Evolutionary conservation across 2,888 invertebrate species (phyloP).

Genomic region (Synanthedon formicaeformis): DNA sequence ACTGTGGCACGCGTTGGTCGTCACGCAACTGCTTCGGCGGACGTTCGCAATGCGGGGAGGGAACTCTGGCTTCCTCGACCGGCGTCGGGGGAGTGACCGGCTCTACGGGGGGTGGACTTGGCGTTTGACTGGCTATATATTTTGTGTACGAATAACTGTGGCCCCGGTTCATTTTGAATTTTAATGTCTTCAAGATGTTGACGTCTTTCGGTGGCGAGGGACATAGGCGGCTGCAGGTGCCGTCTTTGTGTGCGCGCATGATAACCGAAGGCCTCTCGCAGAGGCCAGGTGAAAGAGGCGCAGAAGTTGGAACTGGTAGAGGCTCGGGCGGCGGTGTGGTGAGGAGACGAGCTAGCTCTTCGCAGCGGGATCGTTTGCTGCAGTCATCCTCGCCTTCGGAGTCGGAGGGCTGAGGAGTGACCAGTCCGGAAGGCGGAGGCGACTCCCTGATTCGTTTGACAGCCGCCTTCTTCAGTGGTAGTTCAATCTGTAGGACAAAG

Average conservation of each 20-base stretch:
- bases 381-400: conserved; percentile 79
- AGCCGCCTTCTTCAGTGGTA: conserved; percentile 53
- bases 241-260: conserved; percentile 86
- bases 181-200: conserved; percentile 77
- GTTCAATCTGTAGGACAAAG: conserved; percentile 60
- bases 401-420: conserved; percentile 89
- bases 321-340: conserved; percentile 71
- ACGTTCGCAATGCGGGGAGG: conserved; percentile 32
- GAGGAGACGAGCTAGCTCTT: conserved; percentile 65
- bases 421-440: conserved; percentile 47
- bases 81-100: conserved; percentile 13
- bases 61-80: conserved; percentile 34
- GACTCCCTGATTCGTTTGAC: conserved; percentile 45
- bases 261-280: conserved; percentile 79
- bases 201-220: conserved; percentile 45
- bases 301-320: conserved; percentile 70
- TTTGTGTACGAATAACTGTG: conserved; percentile 73
- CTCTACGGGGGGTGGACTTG: conserved; percentile 18
- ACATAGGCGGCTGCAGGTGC: conserved; percentile 73
- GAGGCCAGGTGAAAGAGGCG: conserved; percentile 17
- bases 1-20: conserved; percentile 24
- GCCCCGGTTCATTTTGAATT: conserved; percentile 79
- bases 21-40: conserved; percentile 17
- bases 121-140: conserved; percentile 60
- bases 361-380: conserved; percentile 56